These are phyloP conservation scores for Epizoanthus illoricatus DNA, from an alignment of 92 coral and sea anemone genomes.

Conservation along the genomic window DNA sequence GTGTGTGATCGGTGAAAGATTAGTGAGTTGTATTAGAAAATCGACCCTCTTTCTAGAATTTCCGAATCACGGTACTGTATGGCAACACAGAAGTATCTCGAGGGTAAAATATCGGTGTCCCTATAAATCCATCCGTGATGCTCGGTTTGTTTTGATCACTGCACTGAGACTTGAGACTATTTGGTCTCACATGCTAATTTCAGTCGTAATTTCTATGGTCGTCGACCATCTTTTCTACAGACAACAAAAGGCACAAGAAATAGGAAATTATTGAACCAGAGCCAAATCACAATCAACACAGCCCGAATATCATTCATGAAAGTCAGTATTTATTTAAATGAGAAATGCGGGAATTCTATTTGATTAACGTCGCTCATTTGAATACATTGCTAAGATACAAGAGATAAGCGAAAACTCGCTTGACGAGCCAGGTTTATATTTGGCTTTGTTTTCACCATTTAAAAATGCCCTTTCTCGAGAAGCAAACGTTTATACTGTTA, in stretches of 20 bases:
- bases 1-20: background rate
- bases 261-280: background rate
- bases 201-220: background rate
- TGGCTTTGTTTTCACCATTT: background rate
- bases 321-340: slow-evolving; percentile 8
- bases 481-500: too few species aligned
- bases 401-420: background rate
- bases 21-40: background rate
- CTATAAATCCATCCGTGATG: too few species aligned
- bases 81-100: too few species aligned
- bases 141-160: too few species aligned
- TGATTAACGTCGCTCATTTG: slow-evolving; percentile 31
- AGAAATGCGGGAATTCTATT: slow-evolving; percentile 23
- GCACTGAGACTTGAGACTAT: background rate
- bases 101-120: too few species aligned
- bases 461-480: too few species aligned
- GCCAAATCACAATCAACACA: background rate
- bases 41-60: too few species aligned
- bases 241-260: background rate
- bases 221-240: background rate
- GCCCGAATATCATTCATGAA: slow-evolving; percentile 16
- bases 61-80: too few species aligned
- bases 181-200: slow-evolving; percentile 11
- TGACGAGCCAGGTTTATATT: background rate
- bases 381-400: slow-evolving; percentile 39